Evolutionary conservation across 2,113 vertebrate species (phyloP), one percentile per base, ranked within the genome.

Genomic region (Climacteris rufus): DNA sequence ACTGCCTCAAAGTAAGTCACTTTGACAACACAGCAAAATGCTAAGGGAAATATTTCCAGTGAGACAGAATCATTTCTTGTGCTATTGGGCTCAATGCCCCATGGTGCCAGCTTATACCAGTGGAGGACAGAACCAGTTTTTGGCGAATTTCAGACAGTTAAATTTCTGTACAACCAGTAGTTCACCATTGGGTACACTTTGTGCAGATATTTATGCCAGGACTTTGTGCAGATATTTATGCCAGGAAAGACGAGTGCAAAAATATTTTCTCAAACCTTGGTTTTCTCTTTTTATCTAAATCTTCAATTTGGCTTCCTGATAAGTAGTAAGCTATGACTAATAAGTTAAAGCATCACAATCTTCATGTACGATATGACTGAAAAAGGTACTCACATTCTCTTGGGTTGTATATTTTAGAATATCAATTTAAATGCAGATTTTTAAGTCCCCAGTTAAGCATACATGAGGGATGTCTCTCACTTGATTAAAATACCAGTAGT

Each of bases 381-480:
- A 89, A 83, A 94, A 92, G 37, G 35, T 68, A 87, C 30, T 89
- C 52, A 40, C 10, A 70, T 68, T 89, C 60, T 93, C 94, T 91
- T 94, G 70, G 79, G 90, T 70, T 96, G 93, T 87, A 89, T 80
- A 95, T 92, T 97, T 97, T 81, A 84, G 79, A 97, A 95, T 82
- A 71, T 96, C 95, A 97, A 97, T 98, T 96, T 98, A 97, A 98
- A 98, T 98, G 96, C 95, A 98, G 95, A 98, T 97, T 97, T 97
- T 94, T 89, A 97, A 95, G 60, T 97, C 82, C 74, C 84, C 16
- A 30, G 93, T 95, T 94, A 92, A 96, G 31, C 40, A 95, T 78
- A 33, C 72, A 39, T 71, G 60, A 89, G 87, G 80, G 76, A 96
- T 74, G 39, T 81, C 69, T 96, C 87, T 94, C 76, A 87, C 79